Base-by-base conservation (phyloP, 2,888 invertebrate genomes). In the Eristalis tenax region DNA sequence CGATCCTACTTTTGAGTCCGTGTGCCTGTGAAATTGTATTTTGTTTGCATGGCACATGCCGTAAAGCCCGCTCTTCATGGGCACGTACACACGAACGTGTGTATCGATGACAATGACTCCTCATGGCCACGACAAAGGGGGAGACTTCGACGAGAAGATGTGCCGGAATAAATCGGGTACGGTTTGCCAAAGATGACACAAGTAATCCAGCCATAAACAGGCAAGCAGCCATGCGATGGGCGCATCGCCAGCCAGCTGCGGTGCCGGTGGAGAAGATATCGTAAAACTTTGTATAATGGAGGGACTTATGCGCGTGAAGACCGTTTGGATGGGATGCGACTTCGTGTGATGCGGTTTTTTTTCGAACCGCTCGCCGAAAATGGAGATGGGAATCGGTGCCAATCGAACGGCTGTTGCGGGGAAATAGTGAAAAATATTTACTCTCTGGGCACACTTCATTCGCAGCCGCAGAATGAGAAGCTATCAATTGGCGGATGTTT, bases 61-160 rank as follows among this genome's bases (percentile, higher is more conserved):
- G 69, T 74, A 70, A 74, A 69, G 32, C 66, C 78, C 32, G 32
- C 32, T 69, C 23, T 28, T 15, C 59, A 59, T 26, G 50, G 50
- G 50, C 50, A 50, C 50, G 50, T 50, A 8, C 18, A 18, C 5
- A 50, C 50, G 38, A 38, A 38, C 50, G 50, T 50, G 50, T 50
- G 43, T 69, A 77, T 78, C 40, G 73, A 64, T 57, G 50, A 56
- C 61, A 68, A 63, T 78, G 56, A 8, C 18, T 15, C 63, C 64
- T 64, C 68, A 78, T 73, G 23, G 50, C 23, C n/a, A 56, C 56
- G 26, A 64, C 43, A 77, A 73, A 43, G 35, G 63, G 18, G 35
- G 8, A n/a, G 8, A 18, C 32, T 28, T 68, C 61, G 57, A 50
- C 69, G 18, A 57, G 32, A 69, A 38, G 18, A 15, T 43, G 50